These are phyloP conservation scores for Peromyscus aztecus DNA, from an alignment of 2,797 vertebrate species.

Conservation along the genomic window DNA sequence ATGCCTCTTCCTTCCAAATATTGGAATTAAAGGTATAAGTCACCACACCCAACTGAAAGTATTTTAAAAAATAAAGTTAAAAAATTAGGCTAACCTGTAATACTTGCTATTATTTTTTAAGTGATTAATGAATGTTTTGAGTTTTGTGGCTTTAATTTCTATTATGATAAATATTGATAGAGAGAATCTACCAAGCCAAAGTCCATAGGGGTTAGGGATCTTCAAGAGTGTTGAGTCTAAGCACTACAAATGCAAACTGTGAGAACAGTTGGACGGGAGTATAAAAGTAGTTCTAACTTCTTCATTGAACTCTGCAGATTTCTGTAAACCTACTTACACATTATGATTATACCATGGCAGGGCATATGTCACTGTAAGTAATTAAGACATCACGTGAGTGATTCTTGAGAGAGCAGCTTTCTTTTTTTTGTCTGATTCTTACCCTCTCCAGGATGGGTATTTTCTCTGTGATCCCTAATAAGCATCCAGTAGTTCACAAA, in stretches of 20 bases:
- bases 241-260: conserved; percentile 10
- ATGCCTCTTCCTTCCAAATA: not conserved
- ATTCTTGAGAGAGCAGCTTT: conserved; percentile 7
- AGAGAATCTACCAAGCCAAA: conserved; percentile 38
- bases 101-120: conserved; percentile 28
- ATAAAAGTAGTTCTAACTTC: not conserved
- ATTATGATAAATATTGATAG: conserved; percentile 49
- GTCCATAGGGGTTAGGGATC: not conserved
- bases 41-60: not conserved
- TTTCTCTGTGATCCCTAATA: conserved; percentile 63
- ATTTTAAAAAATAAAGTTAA: not conserved
- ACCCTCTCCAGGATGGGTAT: conserved; percentile 46
- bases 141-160: conserved; percentile 55
- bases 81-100: conserved; percentile 46
- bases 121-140: not conserved
- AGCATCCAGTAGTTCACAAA: conserved; percentile 11
- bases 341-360: conserved; percentile 27
- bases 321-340: not conserved
- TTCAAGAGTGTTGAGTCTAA: conserved; percentile 56
- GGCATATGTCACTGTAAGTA: conserved; percentile 47
- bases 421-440: conserved; percentile 63
- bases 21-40: not conserved
- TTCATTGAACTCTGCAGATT: not conserved
- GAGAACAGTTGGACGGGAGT: not conserved
- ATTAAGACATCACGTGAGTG: not conserved